Evolutionary conservation across 2,113 vertebrate genomes (phyloP).

Genomic region (Dicaeum eximium): DNA sequence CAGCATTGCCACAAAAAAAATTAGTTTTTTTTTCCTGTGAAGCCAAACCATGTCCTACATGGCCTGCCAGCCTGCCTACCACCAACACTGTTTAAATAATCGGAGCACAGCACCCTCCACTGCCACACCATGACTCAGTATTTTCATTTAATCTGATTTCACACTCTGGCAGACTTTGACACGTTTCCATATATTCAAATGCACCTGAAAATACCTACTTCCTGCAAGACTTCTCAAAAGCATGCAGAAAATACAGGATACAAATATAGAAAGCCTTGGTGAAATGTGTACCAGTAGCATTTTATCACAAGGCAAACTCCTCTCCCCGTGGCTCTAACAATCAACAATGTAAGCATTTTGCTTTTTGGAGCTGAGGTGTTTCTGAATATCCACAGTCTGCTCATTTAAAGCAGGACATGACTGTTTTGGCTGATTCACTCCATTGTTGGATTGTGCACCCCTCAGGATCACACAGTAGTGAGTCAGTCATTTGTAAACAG

Average conservation of each 20-base stretch:
- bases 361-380: not conserved
- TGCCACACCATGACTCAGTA: not conserved
- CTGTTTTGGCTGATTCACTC: constrained; percentile 43
- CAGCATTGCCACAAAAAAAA: not conserved
- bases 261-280: not conserved
- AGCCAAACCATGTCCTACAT: not conserved
- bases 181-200: not conserved
- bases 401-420: constrained; percentile 12
- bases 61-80: not conserved
- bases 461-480: constrained; percentile 42
- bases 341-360: not conserved
- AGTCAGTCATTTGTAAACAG: constrained; percentile 45
- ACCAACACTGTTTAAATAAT: not conserved
- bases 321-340: not conserved
- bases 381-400: not conserved
- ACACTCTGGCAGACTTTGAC: not conserved
- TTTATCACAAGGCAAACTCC: not conserved
- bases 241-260: not conserved
- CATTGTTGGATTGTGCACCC: constrained; percentile 16
- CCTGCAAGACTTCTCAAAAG: not conserved
- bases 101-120: not conserved
- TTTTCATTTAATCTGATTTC: not conserved
- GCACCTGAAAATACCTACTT: not conserved
- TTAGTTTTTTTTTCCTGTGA: not conserved
- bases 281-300: not conserved